Conservation (phyloP, 2,797 vertebrate species). For the Darevskia nairensis region DNA sequence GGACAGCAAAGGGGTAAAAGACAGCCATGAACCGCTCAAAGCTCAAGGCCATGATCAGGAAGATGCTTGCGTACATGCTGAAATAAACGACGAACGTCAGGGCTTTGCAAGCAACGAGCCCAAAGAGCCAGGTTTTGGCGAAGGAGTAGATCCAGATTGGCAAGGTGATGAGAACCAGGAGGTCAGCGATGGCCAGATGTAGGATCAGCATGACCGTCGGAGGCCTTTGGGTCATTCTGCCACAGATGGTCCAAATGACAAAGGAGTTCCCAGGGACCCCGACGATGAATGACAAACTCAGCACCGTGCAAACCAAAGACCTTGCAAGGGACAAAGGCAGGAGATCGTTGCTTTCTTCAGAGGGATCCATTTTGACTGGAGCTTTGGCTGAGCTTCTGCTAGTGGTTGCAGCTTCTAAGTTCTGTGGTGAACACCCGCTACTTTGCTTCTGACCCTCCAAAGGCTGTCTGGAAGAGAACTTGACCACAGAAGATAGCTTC, state of each 20-base stretch:
- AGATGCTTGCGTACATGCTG: conserved; percentile 90
- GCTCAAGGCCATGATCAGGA: conserved; percentile 88
- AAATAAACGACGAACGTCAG: conserved; percentile 84
- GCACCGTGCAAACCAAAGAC: conserved; percentile 78
- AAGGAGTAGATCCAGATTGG: conserved; percentile 90
- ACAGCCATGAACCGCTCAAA: conserved; percentile 86
- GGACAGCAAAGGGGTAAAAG: conserved; percentile 82
- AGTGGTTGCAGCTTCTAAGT: neutral
- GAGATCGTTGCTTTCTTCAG: conserved; percentile 26
- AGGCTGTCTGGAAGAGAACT: conserved; percentile 1
- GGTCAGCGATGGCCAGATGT: conserved; percentile 85
- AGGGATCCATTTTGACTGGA: conserved; percentile 48
- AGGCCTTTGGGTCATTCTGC: conserved; percentile 82
- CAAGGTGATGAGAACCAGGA: conserved; percentile 87
- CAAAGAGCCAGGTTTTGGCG: conserved; percentile 84
- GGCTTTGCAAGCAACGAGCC: conserved; percentile 76
- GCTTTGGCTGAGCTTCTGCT: accelerated
- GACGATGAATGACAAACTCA: conserved; percentile 83
- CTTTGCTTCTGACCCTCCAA: accelerated
- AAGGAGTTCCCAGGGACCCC: conserved; percentile 87
- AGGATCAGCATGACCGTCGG: conserved; percentile 87
- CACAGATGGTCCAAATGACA: conserved; percentile 88
- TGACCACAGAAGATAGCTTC: neutral
- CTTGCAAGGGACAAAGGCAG: conserved; percentile 43
- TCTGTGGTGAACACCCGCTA: neutral